Conservation (phyloP, 2,113 vertebrate species). For the Ariopsis seemanni region DNA sequence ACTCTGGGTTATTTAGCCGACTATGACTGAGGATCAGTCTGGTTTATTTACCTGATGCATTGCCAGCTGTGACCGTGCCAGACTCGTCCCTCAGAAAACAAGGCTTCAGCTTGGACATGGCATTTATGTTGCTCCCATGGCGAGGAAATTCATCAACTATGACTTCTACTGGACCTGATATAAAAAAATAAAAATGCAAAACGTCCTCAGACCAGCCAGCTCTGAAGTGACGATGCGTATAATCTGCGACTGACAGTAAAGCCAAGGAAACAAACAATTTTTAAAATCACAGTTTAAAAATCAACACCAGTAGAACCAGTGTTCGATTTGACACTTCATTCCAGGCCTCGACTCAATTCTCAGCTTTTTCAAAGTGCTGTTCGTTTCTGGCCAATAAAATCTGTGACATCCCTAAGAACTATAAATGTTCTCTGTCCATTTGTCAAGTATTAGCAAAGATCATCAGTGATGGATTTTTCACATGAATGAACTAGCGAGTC, state of each 20-base stretch:
- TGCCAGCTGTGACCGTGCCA: slow-evolving; percentile 89
- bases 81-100: slow-evolving; percentile 85
- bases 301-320: not conserved
- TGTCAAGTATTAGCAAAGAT: not conserved
- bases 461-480: not conserved
- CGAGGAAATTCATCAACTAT: slow-evolving; percentile 89
- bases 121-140: slow-evolving; percentile 82
- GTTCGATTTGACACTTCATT: no score
- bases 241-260: not conserved
- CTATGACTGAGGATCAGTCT: not conserved
- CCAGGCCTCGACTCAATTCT: no score
- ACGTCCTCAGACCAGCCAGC: not conserved
- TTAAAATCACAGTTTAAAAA: no score
- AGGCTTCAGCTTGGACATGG: slow-evolving; percentile 85
- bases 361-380: not conserved
- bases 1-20: not conserved
- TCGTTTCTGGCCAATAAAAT: not conserved
- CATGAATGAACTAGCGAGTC: not conserved
- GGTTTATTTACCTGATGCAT: slow-evolving; percentile 84
- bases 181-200: not conserved
- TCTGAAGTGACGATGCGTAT: not conserved
- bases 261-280: not conserved
- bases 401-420: not conserved
- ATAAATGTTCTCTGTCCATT: not conserved
- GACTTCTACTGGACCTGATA: slow-evolving; percentile 84